Evolutionary conservation across 2,888 invertebrate genomes (phyloP), one percentile per base, ranked within the genome.

Genomic region (Apodemia hepburni): DNA sequence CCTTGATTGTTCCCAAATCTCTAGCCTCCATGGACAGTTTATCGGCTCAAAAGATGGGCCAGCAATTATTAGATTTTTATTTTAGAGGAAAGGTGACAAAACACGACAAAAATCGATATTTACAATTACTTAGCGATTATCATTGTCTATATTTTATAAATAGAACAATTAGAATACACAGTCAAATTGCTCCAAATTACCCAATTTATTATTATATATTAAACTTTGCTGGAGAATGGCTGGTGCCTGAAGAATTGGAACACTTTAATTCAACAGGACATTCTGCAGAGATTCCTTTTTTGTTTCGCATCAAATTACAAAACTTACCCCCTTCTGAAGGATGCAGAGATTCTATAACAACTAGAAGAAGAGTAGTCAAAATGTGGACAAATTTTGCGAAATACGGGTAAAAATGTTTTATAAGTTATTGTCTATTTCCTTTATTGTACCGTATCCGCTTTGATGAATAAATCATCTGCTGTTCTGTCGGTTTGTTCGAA

Each of bases 121-220:
- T 87, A 60, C 88, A 90, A 66, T 70, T 89, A 47, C 73, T 88
- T 11, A 87, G 82, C 63, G 90, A 91, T 71, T 89, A 84, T 71
- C 84, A 83, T 71, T 89, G 85, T 68, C 71, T 84, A 57, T 91
- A 88, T 70, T 84, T 85, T 64, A 77, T 89, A 0, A 82, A 88
- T 65, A 85, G 84, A 71, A 83, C 85, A 49, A 80, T 89, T n/a
- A 77, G 80, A 61, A 69, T 84, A 15, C 88, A 88, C 61, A 76
- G 75, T 63, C 75, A 83, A 63, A 77, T 74, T 58, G 78, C 82
- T 27, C 78, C 84, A 0, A 79, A 85, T n/a, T 78, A 72, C 60
- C 82, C 85, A 1, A 76, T 89, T 45, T 91, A 80, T 71, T 91
- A 87, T 68, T 91, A 88, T 65, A 80, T 90, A 61, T 65, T 87